These are phyloP conservation scores for Cephalophus harveyi DNA, from an alignment of 2,113 vertebrate species.

Conservation along the genomic window DNA sequence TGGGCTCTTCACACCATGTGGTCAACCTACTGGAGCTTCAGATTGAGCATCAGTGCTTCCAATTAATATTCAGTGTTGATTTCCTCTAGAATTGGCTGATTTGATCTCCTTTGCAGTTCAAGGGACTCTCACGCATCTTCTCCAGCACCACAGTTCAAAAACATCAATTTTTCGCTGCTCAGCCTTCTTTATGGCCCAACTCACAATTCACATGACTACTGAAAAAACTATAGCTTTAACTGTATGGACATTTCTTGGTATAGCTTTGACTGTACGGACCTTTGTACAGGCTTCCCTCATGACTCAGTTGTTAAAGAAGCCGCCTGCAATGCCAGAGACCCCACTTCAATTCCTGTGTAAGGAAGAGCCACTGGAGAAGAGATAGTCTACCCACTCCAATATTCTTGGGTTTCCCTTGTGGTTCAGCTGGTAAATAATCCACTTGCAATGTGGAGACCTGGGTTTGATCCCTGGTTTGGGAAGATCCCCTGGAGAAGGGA, in stretches of 20 bases:
- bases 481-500: neutral
- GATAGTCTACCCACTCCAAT: neutral
- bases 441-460: neutral
- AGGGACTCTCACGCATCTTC: neutral
- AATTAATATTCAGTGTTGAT: neutral
- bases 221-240: neutral
- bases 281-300: neutral
- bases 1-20: neutral
- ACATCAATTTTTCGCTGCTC: neutral
- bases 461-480: neutral
- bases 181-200: neutral
- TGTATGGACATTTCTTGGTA: neutral
- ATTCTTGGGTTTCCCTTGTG: neutral
- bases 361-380: neutral
- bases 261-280: neutral
- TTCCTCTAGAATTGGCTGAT: neutral
- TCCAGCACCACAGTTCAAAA: neutral
- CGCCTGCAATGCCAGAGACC: fast-evolving
- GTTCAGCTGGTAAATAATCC: neutral
- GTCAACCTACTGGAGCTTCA: neutral
- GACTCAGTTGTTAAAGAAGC: neutral
- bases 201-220: neutral
- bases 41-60: neutral
- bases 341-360: neutral
- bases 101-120: neutral